A percentile compares a stretch with the other conserved stretches of the same genome.
Evolutionary conservation across 2,888 invertebrate species (phyloP).

Genomic region (Mythimna lalbum): DNA sequence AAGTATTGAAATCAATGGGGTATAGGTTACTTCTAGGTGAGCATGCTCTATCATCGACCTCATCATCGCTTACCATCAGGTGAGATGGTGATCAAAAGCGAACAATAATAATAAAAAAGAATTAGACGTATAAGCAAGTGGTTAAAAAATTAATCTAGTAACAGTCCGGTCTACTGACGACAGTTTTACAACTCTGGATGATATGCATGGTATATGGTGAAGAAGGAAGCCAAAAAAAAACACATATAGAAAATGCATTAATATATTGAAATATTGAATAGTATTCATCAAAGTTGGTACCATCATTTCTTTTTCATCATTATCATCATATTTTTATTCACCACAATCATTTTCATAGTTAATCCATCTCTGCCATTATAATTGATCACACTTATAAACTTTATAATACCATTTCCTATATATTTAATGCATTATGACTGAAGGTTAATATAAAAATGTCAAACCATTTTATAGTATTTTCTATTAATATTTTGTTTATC

Average conservation of each 20-base stretch:
- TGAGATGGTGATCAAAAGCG: too few species aligned
- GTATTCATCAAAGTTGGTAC: neutral
- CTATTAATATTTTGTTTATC: neutral
- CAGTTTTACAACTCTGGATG: rapidly evolving
- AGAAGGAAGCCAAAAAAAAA: neutral
- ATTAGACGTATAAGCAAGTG: too few species aligned
- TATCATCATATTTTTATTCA: too few species aligned
- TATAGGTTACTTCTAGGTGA: too few species aligned
- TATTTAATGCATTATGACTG: slow-evolving; percentile 3
- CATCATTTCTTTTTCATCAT: too few species aligned
- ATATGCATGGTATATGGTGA: neutral
- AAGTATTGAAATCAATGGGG: too few species aligned
- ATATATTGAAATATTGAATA: neutral
- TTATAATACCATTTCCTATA: slow-evolving; percentile 20
- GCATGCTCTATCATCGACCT: too few species aligned
- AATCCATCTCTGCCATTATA: slow-evolving; percentile 11
- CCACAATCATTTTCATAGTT: neutral
- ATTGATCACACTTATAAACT: slow-evolving; percentile 28
- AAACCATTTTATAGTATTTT: neutral
- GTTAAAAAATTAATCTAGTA: too few species aligned
- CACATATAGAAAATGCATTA: neutral
- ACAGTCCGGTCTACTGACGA: neutral
- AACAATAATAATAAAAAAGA: too few species aligned
- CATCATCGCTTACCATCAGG: too few species aligned
- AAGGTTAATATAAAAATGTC: slow-evolving; percentile 14